Evolutionary conservation across 2,888 invertebrate species (phyloP).

Genomic region (Odontothrips loti): DNA sequence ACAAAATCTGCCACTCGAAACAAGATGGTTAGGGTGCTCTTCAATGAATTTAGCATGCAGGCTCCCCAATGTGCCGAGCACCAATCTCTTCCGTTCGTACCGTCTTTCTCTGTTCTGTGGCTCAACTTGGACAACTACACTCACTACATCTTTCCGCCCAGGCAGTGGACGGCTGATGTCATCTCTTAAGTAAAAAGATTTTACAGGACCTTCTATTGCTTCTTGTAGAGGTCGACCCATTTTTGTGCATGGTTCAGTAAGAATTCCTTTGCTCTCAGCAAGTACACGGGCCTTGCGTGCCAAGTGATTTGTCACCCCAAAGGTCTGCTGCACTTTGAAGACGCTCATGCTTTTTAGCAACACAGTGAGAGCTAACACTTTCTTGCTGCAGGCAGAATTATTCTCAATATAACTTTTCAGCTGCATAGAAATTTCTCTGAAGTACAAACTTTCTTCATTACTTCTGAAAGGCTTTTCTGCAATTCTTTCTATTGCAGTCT

Average conservation of each 20-base stretch:
- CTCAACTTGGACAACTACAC: not conserved
- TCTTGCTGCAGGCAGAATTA: not conserved
- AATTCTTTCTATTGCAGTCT: no score
- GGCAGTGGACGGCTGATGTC: not conserved
- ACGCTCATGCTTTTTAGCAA: not conserved
- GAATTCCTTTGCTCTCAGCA: not conserved
- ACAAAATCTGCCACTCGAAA: not conserved
- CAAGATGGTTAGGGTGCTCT: not conserved
- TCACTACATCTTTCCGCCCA: not conserved
- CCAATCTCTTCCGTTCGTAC: not conserved
- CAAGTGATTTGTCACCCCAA: not conserved
- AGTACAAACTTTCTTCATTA: not conserved
- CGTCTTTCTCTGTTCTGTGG: no score
- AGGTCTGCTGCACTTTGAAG: not conserved
- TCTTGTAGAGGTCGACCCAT: not conserved
- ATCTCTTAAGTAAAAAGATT: not conserved
- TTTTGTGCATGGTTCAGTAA: not conserved
- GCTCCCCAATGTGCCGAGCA: not conserved
- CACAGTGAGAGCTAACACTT: not conserved
- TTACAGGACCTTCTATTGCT: not conserved
- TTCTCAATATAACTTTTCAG: not conserved
- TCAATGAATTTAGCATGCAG: not conserved
- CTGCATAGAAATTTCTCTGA: not conserved
- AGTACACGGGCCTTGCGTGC: not conserved
- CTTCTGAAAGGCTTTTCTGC: no score